These are phyloP conservation scores for Wiebesia pumilae DNA, from an alignment of 1,140 invertebrate genomes.

Conservation along the genomic window DNA sequence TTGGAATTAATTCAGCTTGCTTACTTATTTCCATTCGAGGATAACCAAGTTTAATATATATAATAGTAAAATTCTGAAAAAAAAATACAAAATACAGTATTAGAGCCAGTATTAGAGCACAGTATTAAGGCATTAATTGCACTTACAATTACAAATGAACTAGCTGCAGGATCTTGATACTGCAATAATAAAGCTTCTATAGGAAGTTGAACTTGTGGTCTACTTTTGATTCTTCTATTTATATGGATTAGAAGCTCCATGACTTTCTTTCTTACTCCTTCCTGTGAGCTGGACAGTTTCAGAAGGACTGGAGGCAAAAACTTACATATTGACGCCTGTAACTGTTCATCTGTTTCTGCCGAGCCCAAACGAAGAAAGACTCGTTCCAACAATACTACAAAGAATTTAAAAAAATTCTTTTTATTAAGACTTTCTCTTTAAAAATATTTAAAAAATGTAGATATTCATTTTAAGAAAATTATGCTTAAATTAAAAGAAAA, in stretches of 20 bases:
- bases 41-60: conserved; percentile 95
- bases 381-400: conserved; percentile 86
- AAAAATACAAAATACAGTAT: conserved; percentile 41
- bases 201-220: conserved; percentile 88
- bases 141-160: conserved; percentile 88
- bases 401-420: background rate
- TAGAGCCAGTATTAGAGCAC: background rate
- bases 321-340: conserved; percentile 87
- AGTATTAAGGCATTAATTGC: conserved; percentile 10
- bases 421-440: background rate
- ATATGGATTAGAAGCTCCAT: conserved; percentile 96
- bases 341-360: conserved; percentile 90
- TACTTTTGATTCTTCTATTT: conserved; percentile 90
- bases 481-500: too few relatives aligned
- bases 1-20: conserved; percentile 85
- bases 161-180: conserved; percentile 86
- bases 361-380: conserved; percentile 91
- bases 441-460: background rate
- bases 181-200: conserved; percentile 88
- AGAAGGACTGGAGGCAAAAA: conserved; percentile 92
- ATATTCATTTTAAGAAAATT: too few relatives aligned
- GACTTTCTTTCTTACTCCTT: conserved; percentile 90
- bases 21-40: conserved; percentile 85
- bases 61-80: conserved; percentile 93
- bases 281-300: conserved; percentile 89